Percentiles rank a stretch among this genome's conserved stretches.
Conservation (phyloP, 2,113 vertebrate genomes). For the Tricholaema leucomelas region DNA sequence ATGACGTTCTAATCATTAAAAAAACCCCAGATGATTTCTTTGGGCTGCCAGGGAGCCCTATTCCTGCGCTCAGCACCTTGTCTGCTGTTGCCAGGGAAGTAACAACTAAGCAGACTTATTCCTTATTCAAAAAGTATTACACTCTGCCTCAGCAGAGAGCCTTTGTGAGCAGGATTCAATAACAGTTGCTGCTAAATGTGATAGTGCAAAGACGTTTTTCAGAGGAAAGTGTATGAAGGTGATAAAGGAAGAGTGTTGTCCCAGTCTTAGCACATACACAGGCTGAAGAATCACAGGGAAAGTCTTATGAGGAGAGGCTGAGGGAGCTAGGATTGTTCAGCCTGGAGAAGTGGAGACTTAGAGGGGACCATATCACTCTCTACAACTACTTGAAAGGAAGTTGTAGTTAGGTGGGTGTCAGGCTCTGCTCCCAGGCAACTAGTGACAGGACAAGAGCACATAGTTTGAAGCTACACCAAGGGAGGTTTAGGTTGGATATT, state of each 20-base stretch:
- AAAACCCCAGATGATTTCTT: rapidly evolving
- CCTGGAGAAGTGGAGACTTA: no score
- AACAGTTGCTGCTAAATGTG: neutral
- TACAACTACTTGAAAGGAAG: no score
- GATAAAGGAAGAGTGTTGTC: neutral
- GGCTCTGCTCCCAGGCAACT: no score
- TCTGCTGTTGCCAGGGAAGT: neutral
- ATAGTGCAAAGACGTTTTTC: neutral
- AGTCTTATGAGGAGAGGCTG: no score
- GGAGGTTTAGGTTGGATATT: no score
- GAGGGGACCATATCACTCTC: no score
- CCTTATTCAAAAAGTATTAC: neutral
- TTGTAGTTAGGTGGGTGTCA: no score
- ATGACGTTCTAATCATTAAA: neutral
- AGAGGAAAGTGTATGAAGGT: neutral
- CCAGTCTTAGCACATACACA: neutral
- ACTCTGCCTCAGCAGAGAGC: neutral
- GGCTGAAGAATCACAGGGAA: neutral
- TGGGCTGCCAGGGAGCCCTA: no score
- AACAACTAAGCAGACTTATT: neutral
- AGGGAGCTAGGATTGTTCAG: no score
- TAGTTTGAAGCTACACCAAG: no score
- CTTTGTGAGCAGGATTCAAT: neutral
- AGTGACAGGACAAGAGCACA: no score
- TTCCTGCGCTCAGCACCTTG: no score